Base-by-base conservation (phyloP, 2,113 vertebrate genomes). In the Oenanthe melanoleuca region DNA sequence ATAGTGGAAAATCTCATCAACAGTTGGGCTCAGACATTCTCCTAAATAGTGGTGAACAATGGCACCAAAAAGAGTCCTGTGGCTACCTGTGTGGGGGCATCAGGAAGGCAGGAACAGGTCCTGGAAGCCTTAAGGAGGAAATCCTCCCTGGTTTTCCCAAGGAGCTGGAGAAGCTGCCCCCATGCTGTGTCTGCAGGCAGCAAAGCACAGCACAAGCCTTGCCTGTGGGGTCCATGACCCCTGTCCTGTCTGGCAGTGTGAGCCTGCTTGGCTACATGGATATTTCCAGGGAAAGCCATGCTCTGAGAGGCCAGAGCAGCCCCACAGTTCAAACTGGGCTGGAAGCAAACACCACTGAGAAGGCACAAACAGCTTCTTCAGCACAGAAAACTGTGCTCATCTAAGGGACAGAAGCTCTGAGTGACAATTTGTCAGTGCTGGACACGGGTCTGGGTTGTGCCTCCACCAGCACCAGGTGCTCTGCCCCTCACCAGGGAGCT, bases 221-320 rank as follows among this genome's bases (percentile, higher is more conserved):
- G 22, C 7, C 10, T 4, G 20, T 29, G 26, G 69, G 59, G 10
- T 42, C 42, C 12, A 1, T 1, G 40, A 44, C 50, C 16, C 3
- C 12, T 65, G n/a, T 14, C n/a, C 40, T 40, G 8, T 2, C 34
- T 38, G 18, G 5, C 16, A 4, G 15, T 1, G 2, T 14, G 8
- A 70, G 37, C 37, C 45, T 12, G 14, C 31, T 14, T 26, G 66
- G 49, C 47, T 47, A 4, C 2, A 0, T 3, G 22, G 26, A 4
- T 59, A 26, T 44, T 57, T 40, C 45, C 31, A 73, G 34, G 34
- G 31, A 86, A 82, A 49, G 17, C 21, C 50, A 31, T 40, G 49
- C 63, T 80, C 86, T 45, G 50, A 66, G 45, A 37, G 50, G 18
- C n/a, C 64, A 33, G 33, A 60, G 20, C 33, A 49, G 5, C 25